Evolutionary conservation across 2,888 invertebrate genomes (phyloP).

Genomic region (Villa cingulata): DNA sequence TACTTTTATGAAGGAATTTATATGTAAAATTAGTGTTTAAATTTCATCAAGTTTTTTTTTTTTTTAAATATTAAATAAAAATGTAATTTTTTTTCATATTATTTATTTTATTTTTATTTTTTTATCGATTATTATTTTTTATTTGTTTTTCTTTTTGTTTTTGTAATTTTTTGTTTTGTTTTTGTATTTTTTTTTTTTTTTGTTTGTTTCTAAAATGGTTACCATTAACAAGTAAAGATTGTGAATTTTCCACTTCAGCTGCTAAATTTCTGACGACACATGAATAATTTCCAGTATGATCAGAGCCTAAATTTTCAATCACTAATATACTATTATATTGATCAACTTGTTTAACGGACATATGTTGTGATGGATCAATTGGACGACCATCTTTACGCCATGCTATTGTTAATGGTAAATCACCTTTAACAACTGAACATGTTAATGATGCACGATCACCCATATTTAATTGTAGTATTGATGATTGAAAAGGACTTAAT

Average conservation of each 20-base stretch:
- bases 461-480: constrained; percentile 53
- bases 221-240: constrained; percentile 65
- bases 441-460: constrained; percentile 60
- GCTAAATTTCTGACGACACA: constrained; percentile 60
- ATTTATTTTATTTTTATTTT: too few species aligned
- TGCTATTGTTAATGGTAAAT: constrained; percentile 57
- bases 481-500: constrained; percentile 56
- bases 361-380: constrained; percentile 47
- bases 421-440: constrained; percentile 62
- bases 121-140: too few species aligned
- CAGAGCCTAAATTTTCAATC: constrained; percentile 59
- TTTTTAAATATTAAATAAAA: too few species aligned
- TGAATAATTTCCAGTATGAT: constrained; percentile 65
- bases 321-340: constrained; percentile 64
- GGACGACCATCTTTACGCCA: constrained; percentile 64
- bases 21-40: too few species aligned
- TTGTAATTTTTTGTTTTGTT: too few species aligned
- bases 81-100: too few species aligned
- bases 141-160: too few species aligned
- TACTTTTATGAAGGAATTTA: too few species aligned
- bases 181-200: background rate
- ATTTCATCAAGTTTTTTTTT: too few species aligned
- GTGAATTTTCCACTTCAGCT: constrained; percentile 58
- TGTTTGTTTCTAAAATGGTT: too few species aligned
- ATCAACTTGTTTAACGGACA: constrained; percentile 58